These are phyloP conservation scores for Orthosia cruda DNA, from an alignment of 2,888 invertebrate species.

Conservation along the genomic window DNA sequence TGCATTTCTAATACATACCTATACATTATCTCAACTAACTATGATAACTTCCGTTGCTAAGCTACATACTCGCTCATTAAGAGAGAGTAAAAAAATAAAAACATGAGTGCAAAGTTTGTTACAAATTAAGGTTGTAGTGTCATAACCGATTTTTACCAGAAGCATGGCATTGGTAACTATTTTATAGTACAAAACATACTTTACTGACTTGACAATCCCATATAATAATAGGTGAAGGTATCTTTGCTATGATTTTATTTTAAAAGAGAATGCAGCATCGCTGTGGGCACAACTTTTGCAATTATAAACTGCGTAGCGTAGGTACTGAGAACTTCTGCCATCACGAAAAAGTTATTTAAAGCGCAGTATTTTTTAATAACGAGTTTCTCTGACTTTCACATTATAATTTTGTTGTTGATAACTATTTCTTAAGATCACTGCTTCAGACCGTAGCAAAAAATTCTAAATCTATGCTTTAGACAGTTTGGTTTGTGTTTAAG, in stretches of 20 bases:
- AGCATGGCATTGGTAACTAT: too few species aligned
- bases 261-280: conserved; percentile 50
- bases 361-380: conserved; percentile 64
- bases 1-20: background rate
- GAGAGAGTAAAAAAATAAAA: background rate
- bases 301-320: conserved; percentile 64
- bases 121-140: background rate
- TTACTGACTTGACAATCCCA: background rate
- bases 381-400: conserved; percentile 45
- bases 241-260: conserved; percentile 32
- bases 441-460: too few species aligned
- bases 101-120: conserved; percentile 10
- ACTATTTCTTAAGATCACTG: background rate
- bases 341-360: conserved; percentile 59
- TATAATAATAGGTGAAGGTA: conserved; percentile 38
- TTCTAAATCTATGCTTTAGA: too few species aligned
- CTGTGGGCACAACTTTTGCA: conserved; percentile 64
- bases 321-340: conserved; percentile 55
- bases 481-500: background rate
- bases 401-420: conserved; percentile 25
- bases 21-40: background rate
- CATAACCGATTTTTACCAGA: conserved; percentile 9
- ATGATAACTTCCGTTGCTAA: background rate
- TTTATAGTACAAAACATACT: background rate
- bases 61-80: conserved; percentile 17